Evolutionary conservation across 2,797 vertebrate genomes (phyloP).

Genomic region (Pipistrellus pipistrellus): DNA sequence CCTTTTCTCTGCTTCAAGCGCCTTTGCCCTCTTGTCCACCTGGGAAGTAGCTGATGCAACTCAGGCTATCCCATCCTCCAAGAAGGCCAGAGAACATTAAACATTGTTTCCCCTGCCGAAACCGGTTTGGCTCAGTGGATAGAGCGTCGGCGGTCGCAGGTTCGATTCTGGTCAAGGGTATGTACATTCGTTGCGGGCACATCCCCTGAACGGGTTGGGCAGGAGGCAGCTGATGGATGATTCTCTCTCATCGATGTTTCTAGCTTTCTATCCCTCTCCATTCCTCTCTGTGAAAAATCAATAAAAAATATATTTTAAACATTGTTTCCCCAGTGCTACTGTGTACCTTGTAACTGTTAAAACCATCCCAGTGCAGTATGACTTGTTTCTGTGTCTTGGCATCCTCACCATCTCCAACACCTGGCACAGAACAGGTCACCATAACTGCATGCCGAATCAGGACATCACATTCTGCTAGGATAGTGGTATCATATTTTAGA

Average conservation of each 20-base stretch:
- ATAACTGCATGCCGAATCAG: not conserved
- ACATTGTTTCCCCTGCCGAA: not conserved
- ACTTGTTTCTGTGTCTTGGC: slow-evolving; percentile 2
- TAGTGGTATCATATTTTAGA: not conserved
- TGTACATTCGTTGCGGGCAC: too few species aligned
- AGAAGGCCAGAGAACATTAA: not conserved
- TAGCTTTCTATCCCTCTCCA: too few species aligned
- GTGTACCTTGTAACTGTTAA: not conserved
- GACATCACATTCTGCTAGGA: not conserved
- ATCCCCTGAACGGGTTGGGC: too few species aligned
- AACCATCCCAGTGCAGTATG: not conserved
- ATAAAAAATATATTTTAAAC: not conserved
- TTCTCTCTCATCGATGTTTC: too few species aligned
- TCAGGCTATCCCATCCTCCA: not conserved
- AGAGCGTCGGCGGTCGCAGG: too few species aligned
- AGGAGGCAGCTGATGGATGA: too few species aligned
- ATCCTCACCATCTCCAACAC: not conserved
- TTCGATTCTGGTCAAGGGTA: too few species aligned
- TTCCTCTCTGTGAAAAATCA: too few species aligned
- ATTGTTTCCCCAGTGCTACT: not conserved
- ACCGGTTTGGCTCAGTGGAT: too few species aligned
- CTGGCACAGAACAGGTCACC: not conserved
- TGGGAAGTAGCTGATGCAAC: not conserved
- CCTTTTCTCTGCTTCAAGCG: not conserved
- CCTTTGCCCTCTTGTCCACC: not conserved